These are phyloP conservation scores for Rapana venosa DNA, from an alignment of 2,888 invertebrate species.

Conservation along the genomic window DNA sequence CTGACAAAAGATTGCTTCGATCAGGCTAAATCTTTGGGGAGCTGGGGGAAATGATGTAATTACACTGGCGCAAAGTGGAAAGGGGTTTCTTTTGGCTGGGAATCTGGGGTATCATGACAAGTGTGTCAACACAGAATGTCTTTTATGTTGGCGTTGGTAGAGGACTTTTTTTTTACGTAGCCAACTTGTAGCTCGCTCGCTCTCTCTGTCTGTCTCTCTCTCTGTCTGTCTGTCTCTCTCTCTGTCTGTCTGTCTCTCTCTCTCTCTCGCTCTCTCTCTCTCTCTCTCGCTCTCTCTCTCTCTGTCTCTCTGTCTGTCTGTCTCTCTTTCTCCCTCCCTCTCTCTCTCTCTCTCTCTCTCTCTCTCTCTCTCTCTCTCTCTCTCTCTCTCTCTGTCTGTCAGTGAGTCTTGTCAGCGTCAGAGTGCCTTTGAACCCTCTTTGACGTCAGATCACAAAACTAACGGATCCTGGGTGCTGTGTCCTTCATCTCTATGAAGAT, in stretches of 20 bases:
- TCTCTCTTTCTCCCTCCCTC: neutral
- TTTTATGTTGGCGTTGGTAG: neutral
- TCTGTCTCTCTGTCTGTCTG: neutral
- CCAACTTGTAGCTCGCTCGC: neutral
- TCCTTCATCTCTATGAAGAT: too few species aligned
- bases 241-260: neutral
- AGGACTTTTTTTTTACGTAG: neutral
- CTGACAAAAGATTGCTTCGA: constrained; percentile 22
- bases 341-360: constrained; percentile 21
- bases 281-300: constrained; percentile 16
- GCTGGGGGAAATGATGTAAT: constrained; percentile 10
- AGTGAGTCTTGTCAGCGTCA: neutral
- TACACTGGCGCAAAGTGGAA: neutral
- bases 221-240: neutral
- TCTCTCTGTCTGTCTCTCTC: neutral
- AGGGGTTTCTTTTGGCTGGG: neutral
- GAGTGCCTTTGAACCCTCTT: neutral
- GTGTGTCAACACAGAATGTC: constrained; percentile 27
- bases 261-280: neutral
- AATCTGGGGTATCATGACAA: neutral
- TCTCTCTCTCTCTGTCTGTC: constrained; percentile 10
- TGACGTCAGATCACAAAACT: too few species aligned
- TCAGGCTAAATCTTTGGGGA: constrained; percentile 36
- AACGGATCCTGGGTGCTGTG: too few species aligned
- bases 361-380: constrained; percentile 31